A percentile compares a stretch with the other conserved stretches of the same genome.
Evolutionary conservation across 2,797 vertebrate genomes (phyloP).

Genomic region (Rhinichthys osculus): DNA sequence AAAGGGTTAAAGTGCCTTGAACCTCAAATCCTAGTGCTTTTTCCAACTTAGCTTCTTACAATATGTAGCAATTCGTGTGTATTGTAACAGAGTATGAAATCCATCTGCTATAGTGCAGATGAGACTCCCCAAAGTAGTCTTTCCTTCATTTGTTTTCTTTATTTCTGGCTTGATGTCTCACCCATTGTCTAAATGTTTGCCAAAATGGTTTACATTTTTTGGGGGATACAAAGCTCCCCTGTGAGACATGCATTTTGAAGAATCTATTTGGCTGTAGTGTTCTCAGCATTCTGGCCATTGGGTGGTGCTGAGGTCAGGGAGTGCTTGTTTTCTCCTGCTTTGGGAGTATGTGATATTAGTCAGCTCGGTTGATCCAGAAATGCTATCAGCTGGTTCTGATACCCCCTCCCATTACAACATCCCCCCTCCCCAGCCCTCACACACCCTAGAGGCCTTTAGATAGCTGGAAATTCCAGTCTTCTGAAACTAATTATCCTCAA

Average conservation of each 20-base stretch:
- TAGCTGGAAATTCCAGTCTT: conserved; percentile 79
- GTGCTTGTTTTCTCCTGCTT: conserved; percentile 56
- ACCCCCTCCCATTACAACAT: conserved; percentile 54
- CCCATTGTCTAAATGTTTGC: conserved; percentile 75
- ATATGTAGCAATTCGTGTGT: not conserved
- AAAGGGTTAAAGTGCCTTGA: not conserved
- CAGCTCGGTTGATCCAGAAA: conserved; percentile 64
- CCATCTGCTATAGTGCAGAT: not conserved
- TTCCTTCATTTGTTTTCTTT: conserved; percentile 24
- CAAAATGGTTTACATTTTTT: conserved; percentile 82
- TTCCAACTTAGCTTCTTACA: not conserved
- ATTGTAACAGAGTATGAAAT: conserved; percentile 1
- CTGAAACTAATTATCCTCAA: conserved; percentile 77
- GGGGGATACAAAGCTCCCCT: conserved; percentile 69
- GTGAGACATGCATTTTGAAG: conserved; percentile 69
- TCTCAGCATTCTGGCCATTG: conserved; percentile 55
- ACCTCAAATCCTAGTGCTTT: not conserved
- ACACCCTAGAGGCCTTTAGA: conserved; percentile 68
- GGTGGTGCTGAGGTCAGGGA: conserved; percentile 66
- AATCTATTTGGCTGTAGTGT: conserved; percentile 63
- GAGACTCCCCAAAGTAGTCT: not conserved
- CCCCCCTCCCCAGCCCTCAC: conserved; percentile 46
- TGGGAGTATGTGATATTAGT: conserved; percentile 61
- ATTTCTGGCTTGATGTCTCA: conserved; percentile 59
- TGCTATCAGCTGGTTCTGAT: conserved; percentile 70